These are phyloP conservation scores for Eulemur rubriventer DNA, from an alignment of 2,797 vertebrate species.

Conservation along the genomic window DNA sequence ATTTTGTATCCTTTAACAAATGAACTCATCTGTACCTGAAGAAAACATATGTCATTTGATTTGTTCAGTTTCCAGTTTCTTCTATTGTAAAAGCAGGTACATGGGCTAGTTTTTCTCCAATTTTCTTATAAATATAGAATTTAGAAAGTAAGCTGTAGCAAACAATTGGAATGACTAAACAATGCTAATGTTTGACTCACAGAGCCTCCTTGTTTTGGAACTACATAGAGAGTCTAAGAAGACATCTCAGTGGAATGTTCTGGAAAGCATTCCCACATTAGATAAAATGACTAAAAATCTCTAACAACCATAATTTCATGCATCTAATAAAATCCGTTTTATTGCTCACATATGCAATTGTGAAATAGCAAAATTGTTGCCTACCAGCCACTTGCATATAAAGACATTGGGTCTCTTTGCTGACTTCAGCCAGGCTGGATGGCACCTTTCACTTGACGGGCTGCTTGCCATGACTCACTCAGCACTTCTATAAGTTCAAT, in stretches of 20 bases:
- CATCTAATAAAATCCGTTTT: not conserved
- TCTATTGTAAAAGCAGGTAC: not conserved
- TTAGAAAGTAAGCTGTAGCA: not conserved
- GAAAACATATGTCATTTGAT: not conserved
- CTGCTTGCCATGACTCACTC: conserved; percentile 57
- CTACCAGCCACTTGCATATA: not conserved
- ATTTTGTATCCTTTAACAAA: not conserved
- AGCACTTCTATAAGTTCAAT: conserved; percentile 57
- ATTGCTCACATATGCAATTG: not conserved
- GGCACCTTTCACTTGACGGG: conserved; percentile 29
- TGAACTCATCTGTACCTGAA: not conserved
- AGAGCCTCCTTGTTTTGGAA: not conserved
- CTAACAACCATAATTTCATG: not conserved
- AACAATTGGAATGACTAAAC: not conserved
- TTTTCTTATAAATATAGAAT: conserved; percentile 15
- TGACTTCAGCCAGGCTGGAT: not conserved
- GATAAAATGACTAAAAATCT: not conserved
- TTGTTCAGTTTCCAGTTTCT: not conserved
- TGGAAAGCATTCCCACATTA: not conserved
- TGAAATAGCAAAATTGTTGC: not conserved
- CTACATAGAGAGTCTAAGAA: not conserved
- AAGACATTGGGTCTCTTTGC: not conserved
- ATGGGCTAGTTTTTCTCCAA: not conserved
- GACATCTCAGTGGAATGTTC: not conserved
- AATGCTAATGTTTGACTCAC: not conserved